Conservation (phyloP, 2,113 vertebrate genomes). For the Anser cygnoides region DNA sequence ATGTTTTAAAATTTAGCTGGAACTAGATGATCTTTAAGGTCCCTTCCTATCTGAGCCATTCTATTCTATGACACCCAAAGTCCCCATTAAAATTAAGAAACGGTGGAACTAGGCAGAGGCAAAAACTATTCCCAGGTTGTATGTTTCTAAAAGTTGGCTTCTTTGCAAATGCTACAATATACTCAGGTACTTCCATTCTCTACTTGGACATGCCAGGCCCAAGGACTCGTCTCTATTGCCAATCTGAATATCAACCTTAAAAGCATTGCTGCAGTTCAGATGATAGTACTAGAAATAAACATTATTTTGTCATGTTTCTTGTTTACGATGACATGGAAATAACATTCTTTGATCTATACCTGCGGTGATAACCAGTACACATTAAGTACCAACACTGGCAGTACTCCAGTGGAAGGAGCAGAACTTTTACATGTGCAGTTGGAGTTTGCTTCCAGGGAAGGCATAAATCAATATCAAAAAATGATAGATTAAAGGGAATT, state of each 20-base stretch:
- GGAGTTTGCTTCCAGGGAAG: background rate
- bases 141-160: background rate
- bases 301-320: background rate
- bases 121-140: background rate
- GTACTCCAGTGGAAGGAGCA: background rate
- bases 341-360: background rate
- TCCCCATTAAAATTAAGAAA: background rate
- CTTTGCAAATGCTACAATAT: background rate
- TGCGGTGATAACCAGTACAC: background rate
- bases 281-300: background rate
- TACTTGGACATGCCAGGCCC: background rate
- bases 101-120: background rate
- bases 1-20: background rate
- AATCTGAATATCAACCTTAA: background rate
- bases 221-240: background rate
- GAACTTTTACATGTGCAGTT: background rate
- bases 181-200: background rate
- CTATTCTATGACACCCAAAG: background rate
- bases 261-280: background rate
- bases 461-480: background rate
- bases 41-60: too few species aligned
- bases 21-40: too few species aligned
- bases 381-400: background rate
- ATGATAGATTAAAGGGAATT: background rate
- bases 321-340: background rate